phyloP scores from a whole-genome alignment of 2,797 vertebrate genomes.

The Sebastes kiyomatsui region DNA sequence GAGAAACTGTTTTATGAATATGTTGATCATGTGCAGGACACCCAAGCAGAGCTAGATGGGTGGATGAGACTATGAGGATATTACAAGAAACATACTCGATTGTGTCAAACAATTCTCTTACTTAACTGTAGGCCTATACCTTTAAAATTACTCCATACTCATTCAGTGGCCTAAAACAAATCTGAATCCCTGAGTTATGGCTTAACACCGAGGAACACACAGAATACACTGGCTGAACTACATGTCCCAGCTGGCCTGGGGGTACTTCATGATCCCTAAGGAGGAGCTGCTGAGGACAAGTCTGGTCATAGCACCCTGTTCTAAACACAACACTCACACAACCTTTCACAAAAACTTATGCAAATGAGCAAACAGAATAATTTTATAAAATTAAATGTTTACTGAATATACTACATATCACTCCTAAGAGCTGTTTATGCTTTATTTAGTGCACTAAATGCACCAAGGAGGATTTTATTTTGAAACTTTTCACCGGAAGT shows the following conservation, averaged over 20 bases:
- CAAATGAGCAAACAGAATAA: neutral
- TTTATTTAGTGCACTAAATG: neutral
- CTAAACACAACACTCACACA: neutral
- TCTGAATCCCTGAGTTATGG: neutral
- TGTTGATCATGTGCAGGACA: neutral
- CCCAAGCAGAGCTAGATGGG: neutral
- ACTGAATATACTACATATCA: neutral
- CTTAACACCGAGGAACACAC: neutral
- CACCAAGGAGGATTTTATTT: slow-evolving; percentile 9
- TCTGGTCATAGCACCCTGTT: neutral
- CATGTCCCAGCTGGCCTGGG: slow-evolving; percentile 10
- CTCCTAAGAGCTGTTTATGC: neutral
- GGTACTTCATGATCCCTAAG: neutral
- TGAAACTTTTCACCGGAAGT: neutral
- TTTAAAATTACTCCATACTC: neutral
- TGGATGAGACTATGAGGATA: neutral
- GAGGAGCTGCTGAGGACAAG: neutral
- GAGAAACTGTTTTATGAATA: neutral
- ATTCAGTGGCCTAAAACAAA: neutral
- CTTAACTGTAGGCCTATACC: no score
- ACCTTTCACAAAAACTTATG: neutral
- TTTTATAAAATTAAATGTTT: neutral
- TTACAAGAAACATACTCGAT: neutral
- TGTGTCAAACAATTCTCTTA: no score
- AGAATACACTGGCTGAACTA: neutral